Conservation (phyloP, 2,113 vertebrate species). For the Oncorhynchus tshawytscha region DNA sequence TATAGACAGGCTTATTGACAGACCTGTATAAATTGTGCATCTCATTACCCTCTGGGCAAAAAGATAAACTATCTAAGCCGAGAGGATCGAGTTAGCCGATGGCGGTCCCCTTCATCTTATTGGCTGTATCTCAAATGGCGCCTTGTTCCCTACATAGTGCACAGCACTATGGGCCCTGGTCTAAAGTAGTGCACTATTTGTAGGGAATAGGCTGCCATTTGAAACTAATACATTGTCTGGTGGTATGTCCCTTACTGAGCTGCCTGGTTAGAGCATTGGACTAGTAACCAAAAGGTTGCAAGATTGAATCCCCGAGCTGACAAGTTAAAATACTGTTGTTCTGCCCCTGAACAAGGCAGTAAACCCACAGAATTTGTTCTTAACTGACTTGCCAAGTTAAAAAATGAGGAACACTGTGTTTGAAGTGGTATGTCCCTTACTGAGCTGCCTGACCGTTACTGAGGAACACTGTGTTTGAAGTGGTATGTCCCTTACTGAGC, state of each 20-base stretch:
- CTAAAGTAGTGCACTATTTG: too few species aligned
- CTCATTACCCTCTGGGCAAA: slow-evolving; percentile 94
- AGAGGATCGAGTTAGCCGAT: slow-evolving; percentile 84
- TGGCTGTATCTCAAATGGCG: slow-evolving; percentile 17
- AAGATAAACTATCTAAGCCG: slow-evolving; percentile 94
- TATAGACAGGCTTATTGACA: slow-evolving; percentile 95
- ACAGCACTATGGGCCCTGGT: too few species aligned
- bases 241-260: slow-evolving; percentile 70
- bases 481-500: too few species aligned
- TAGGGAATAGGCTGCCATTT: background rate
- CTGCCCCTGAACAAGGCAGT: too few species aligned
- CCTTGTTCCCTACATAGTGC: too few species aligned
- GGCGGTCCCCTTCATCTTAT: slow-evolving; percentile 46
- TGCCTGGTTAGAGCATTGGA: slow-evolving; percentile 33
- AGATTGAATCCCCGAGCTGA: too few species aligned
- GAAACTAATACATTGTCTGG: slow-evolving; percentile 74
- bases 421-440: slow-evolving; percentile 60
- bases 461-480: too few species aligned
- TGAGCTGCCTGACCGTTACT: slow-evolving; percentile 56
- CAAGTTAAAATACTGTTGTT: too few species aligned
- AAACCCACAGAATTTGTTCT: too few species aligned
- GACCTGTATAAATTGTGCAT: slow-evolving; percentile 93
- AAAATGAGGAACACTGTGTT: too few species aligned
- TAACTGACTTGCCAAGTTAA: too few species aligned
- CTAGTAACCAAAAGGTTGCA: too few species aligned